A percentile compares a stretch with the other conserved stretches of the same genome.
phyloP scores from a whole-genome alignment of 2,888 invertebrate genomes.

The Cynaeus angustus region DNA sequence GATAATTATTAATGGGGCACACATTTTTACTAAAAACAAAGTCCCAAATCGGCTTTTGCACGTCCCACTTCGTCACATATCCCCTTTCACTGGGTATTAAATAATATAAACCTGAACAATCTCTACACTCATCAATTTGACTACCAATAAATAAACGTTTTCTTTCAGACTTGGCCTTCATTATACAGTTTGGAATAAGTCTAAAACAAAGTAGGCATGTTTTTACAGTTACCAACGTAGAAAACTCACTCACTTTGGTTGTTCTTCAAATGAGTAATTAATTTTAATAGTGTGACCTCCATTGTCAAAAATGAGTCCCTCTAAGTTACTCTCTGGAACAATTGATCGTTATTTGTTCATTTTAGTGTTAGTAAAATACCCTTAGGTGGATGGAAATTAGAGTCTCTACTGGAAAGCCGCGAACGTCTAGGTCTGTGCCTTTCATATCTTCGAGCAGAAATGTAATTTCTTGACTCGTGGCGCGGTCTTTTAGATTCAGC shows the following conservation, averaged over 20 bases:
- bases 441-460: slow-evolving; percentile 31
- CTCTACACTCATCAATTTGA: slow-evolving; percentile 97
- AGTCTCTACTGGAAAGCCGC: slow-evolving; percentile 42
- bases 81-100: slow-evolving; percentile 96
- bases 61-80: slow-evolving; percentile 96
- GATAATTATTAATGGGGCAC: slow-evolving; percentile 84
- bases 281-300: slow-evolving; percentile 92
- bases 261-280: slow-evolving; percentile 81
- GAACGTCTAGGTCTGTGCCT: slow-evolving; percentile 26
- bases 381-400: slow-evolving; percentile 26
- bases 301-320: slow-evolving; percentile 78
- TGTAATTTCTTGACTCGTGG: slow-evolving; percentile 33
- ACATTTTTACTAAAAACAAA: slow-evolving; percentile 92
- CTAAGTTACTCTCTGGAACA: slow-evolving; percentile 44
- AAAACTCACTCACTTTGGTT: slow-evolving; percentile 76
- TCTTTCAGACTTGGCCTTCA: slow-evolving; percentile 98
- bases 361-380: slow-evolving; percentile 9
- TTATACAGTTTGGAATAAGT: slow-evolving; percentile 94
- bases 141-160: slow-evolving; percentile 94
- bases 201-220: slow-evolving; percentile 67
- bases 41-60: slow-evolving; percentile 97
- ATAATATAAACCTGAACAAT: slow-evolving; percentile 95
- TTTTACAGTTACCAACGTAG: background rate
- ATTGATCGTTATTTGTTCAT: slow-evolving; percentile 6
- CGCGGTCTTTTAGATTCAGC: slow-evolving; percentile 31